phyloP scores from a whole-genome alignment of 2,888 invertebrate genomes.

The Ophraella communa region DNA sequence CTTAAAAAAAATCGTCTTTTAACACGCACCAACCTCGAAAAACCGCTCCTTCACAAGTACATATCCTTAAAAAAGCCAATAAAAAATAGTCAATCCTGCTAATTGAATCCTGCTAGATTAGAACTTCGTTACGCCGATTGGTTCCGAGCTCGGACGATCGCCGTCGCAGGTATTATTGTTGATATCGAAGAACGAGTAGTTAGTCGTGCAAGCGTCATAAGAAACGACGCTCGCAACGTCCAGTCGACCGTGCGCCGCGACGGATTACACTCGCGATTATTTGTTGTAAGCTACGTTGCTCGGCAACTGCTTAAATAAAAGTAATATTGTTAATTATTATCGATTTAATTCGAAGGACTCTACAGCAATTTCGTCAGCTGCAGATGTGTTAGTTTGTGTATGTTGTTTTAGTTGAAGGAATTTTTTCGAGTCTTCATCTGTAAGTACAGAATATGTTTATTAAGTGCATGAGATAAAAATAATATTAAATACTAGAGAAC shows the following conservation, averaged over 20 bases:
- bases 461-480: no score
- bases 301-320: conserved; percentile 3
- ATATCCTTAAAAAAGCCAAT: conserved; percentile 20
- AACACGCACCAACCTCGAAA: neutral
- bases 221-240: conserved; percentile 29
- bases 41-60: conserved; percentile 22
- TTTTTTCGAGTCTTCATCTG: neutral
- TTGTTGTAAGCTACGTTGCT: conserved; percentile 17
- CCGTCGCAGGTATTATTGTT: conserved; percentile 33
- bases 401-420: neutral
- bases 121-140: conserved; percentile 21
- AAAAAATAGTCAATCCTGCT: conserved; percentile 31
- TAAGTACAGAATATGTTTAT: neutral
- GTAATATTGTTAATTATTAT: conserved; percentile 1
- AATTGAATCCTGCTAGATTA: conserved; percentile 34
- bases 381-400: neutral
- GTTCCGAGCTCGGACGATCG: conserved; percentile 24
- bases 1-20: neutral
- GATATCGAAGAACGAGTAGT: conserved; percentile 25
- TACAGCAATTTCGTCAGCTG: neutral
- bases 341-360: neutral
- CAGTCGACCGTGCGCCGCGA: conserved; percentile 28
- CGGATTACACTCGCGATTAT: conserved; percentile 18
- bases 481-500: no score
- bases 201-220: conserved; percentile 32